A percentile compares a stretch with the other conserved stretches of the same genome.
Evolutionary conservation across 2,888 invertebrate genomes (phyloP).

Genomic region (Endotricha flammealis): DNA sequence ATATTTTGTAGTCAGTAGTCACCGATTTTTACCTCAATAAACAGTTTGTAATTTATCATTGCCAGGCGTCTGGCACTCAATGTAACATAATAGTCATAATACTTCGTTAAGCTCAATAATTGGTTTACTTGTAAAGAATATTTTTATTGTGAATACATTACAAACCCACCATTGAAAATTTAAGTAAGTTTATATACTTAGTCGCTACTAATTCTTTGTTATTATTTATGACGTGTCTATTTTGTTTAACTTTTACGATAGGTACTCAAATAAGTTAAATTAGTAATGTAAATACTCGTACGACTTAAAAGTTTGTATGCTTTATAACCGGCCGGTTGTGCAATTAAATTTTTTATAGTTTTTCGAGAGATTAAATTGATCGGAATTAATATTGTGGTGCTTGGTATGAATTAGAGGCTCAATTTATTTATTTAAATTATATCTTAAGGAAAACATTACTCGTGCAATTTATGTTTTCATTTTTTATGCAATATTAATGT

Average conservation of each 20-base stretch:
- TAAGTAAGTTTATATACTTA: neutral
- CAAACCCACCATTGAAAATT: slow-evolving; percentile 19
- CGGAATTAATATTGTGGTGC: slow-evolving; percentile 41
- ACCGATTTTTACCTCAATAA: slow-evolving; percentile 45
- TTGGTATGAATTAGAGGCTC: slow-evolving; percentile 53
- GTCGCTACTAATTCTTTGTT: too few species aligned
- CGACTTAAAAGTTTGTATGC: slow-evolving; percentile 41
- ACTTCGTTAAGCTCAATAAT: slow-evolving; percentile 1
- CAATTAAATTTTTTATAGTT: slow-evolving; percentile 55
- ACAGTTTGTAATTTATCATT: slow-evolving; percentile 10
- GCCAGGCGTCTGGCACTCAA: neutral
- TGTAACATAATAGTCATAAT: slow-evolving; percentile 4
- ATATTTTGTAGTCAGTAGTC: slow-evolving; percentile 22
- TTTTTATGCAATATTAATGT: neutral
- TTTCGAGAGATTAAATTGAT: slow-evolving; percentile 32
- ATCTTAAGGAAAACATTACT: slow-evolving; percentile 5
- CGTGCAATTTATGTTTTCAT: neutral
- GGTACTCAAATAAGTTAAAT: slow-evolving; percentile 9
- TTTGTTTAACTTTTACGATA: neutral
- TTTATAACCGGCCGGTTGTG: slow-evolving; percentile 71
- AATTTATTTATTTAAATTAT: slow-evolving; percentile 40
- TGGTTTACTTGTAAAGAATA: neutral
- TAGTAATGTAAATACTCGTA: slow-evolving; percentile 32
- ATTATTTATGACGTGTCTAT: neutral
- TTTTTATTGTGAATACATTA: neutral